These are phyloP conservation scores for Paragorgia papillata DNA, from an alignment of 92 coral and sea anemone species.

Conservation along the genomic window DNA sequence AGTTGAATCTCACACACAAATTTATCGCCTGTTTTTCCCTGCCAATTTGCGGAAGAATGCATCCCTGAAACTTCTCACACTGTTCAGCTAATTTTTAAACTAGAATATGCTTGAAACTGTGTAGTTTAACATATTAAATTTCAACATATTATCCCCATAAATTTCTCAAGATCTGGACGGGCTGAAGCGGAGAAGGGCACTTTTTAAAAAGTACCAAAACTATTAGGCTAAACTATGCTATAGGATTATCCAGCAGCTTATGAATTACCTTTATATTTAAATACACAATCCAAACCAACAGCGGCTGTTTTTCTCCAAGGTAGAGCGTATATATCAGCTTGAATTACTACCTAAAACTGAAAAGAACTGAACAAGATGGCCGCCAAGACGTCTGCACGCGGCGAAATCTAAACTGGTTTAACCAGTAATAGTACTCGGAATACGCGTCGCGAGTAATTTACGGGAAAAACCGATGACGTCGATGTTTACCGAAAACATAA, in stretches of 20 bases:
- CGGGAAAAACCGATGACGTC: not conserved
- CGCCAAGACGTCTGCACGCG: not conserved
- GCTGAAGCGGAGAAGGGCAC: no score
- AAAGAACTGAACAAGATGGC: not conserved
- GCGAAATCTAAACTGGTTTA: not conserved
- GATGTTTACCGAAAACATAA: not conserved
- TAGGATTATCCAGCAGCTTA: no score
- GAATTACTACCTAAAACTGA: no score
- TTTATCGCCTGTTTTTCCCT: no score
- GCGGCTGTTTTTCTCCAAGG: not conserved
- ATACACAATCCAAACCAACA: not conserved
- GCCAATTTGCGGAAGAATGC: no score
- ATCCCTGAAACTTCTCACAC: no score
- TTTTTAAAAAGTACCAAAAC: not conserved
- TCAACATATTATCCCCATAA: no score
- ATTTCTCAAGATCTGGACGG: not conserved
- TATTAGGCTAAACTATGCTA: not conserved
- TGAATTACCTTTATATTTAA: not conserved
- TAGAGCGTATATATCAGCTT: no score
- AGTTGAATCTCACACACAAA: no score
- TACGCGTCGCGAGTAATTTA: not conserved
- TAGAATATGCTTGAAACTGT: no score
- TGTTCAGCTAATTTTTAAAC: no score
- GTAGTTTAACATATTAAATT: no score
- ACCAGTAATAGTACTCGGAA: not conserved